Evolutionary conservation across 2,113 vertebrate genomes (phyloP).

Genomic region (Brevimyrus niger): DNA sequence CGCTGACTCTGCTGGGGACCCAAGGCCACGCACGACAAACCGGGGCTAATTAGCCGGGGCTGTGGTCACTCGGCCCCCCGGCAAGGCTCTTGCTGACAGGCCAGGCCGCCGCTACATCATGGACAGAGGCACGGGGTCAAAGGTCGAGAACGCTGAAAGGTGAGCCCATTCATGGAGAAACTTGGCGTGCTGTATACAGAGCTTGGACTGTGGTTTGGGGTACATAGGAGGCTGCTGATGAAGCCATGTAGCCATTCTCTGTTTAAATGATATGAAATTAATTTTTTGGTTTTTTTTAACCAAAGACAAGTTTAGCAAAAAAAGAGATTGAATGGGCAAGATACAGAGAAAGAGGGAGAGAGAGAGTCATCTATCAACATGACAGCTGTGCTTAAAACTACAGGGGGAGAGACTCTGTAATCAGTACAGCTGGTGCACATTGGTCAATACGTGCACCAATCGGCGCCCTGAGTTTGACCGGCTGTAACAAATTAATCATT

Average conservation of each 20-base stretch:
- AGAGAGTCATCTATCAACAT: background rate
- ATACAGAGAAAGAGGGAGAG: background rate
- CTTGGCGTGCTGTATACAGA: background rate
- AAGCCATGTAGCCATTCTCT: background rate
- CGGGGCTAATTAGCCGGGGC: background rate
- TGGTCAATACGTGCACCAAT: background rate
- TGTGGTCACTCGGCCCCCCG: background rate
- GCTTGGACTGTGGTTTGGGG: background rate
- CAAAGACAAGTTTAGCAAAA: background rate
- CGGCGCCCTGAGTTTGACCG: background rate
- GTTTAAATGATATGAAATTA: background rate
- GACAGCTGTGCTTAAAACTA: conserved; percentile 2
- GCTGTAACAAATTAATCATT: conserved; percentile 13
- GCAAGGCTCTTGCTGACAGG: background rate
- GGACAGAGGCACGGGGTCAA: background rate
- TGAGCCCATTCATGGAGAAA: background rate
- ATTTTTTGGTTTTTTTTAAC: background rate
- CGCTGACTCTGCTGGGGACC: background rate
- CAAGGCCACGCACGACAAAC: background rate
- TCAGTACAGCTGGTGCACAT: conserved; percentile 15
- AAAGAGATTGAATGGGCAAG: background rate
- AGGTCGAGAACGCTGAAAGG: background rate
- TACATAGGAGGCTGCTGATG: background rate
- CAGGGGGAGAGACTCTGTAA: conserved; percentile 5
- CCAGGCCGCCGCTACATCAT: background rate